Evolutionary conservation across 2,113 vertebrate genomes (phyloP).

Genomic region (Himantopus leucocephalus): DNA sequence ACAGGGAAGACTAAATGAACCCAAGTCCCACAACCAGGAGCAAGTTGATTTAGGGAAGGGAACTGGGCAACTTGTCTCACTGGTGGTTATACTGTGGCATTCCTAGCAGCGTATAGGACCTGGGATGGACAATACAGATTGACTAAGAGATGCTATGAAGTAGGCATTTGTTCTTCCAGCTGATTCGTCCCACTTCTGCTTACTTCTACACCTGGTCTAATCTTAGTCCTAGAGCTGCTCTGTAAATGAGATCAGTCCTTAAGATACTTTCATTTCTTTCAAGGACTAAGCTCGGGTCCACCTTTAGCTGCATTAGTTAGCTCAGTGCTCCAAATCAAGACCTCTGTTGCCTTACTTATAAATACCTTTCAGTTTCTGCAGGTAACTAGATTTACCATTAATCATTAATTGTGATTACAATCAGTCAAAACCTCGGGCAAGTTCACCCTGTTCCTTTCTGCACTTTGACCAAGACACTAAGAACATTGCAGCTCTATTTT

Average conservation of each 20-base stretch:
- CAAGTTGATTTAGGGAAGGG: not conserved
- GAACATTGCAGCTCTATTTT: not conserved
- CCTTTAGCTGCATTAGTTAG: not conserved
- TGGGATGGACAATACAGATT: not conserved
- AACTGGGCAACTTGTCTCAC: not conserved
- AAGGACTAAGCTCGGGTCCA: not conserved
- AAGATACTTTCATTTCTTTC: not conserved
- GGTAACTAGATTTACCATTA: not conserved
- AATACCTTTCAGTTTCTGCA: not conserved
- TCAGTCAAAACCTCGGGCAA: not conserved
- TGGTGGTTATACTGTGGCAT: not conserved
- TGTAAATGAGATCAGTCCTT: not conserved
- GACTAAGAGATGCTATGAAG: not conserved
- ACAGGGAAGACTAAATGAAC: not conserved
- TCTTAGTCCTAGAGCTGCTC: not conserved
- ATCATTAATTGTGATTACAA: not conserved
- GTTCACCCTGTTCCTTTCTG: not conserved
- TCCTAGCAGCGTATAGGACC: rapidly evolving
- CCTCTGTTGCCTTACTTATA: not conserved
- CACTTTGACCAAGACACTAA: not conserved
- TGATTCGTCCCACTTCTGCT: not conserved
- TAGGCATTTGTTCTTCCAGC: not conserved
- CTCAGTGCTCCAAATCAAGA: not conserved
- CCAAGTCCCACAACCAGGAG: not conserved
- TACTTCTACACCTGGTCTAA: not conserved